Percentiles rank a stretch among this genome's conserved stretches.
phyloP scores from a whole-genome alignment of 2,113 vertebrate species.

The Grus americana region DNA sequence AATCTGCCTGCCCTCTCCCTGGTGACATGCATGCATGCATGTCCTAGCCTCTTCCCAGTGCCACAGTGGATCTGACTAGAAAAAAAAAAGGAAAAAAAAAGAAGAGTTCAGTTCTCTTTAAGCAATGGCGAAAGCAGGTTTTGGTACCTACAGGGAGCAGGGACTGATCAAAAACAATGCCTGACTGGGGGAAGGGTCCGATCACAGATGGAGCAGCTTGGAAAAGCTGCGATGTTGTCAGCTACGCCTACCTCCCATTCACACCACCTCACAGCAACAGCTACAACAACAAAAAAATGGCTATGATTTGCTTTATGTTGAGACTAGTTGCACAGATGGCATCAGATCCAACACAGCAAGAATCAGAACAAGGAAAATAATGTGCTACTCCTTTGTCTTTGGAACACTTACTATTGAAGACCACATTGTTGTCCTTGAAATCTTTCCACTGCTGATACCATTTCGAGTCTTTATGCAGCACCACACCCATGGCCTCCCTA shows the following conservation, averaged over 20 bases:
- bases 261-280: background rate
- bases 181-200: background rate
- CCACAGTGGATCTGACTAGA: background rate
- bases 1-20: background rate
- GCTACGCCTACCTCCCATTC: background rate
- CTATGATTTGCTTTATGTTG: background rate
- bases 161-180: background rate
- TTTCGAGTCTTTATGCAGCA: slow-evolving; percentile 95
- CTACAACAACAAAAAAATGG: background rate
- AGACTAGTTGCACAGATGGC: background rate
- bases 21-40: background rate
- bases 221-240: background rate
- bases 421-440: slow-evolving; percentile 96
- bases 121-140: background rate
- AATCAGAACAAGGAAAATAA: background rate
- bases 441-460: slow-evolving; percentile 99
- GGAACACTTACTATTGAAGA: slow-evolving; percentile 90
- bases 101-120: background rate
- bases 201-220: background rate
- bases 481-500: slow-evolving; percentile 91
- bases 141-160: background rate
- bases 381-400: background rate
- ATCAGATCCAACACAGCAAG: background rate
- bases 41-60: background rate
- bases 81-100: background rate